phyloP scores from a whole-genome alignment of 2,113 vertebrate genomes.

The Lepidothrix coronata region DNA sequence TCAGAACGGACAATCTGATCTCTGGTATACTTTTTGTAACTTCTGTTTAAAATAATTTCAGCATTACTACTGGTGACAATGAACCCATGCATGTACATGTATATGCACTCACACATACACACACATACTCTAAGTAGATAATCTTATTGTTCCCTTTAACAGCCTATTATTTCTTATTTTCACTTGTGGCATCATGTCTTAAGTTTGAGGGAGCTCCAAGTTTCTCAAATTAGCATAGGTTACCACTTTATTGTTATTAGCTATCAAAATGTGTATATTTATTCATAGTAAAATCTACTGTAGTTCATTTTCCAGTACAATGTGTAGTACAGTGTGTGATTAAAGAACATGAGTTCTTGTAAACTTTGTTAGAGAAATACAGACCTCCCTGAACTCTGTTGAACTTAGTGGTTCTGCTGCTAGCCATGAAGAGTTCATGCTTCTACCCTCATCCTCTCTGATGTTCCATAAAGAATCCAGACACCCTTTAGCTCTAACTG shows the following conservation, averaged over 20 bases:
- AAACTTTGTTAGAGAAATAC: not conserved
- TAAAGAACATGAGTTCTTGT: not conserved
- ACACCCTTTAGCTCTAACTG: not conserved
- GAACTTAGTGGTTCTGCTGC: not conserved
- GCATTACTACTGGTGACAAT: not conserved
- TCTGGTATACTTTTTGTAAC: not conserved
- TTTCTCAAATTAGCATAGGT: not conserved
- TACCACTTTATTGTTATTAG: not conserved
- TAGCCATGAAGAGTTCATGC: not conserved
- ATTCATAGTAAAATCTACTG: not conserved
- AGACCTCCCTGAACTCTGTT: not conserved
- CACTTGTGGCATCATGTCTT: not conserved
- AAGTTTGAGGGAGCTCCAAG: not conserved
- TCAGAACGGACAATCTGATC: not conserved
- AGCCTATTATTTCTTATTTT: not conserved
- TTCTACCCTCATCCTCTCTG: not conserved
- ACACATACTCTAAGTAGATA: not conserved
- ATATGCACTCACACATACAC: not conserved
- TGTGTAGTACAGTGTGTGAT: not conserved
- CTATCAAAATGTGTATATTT: not conserved
- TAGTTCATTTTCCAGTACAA: not conserved
- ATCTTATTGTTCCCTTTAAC: not conserved
- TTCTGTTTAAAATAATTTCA: not conserved
- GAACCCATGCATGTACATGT: not conserved
- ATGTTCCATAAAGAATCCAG: not conserved